Conservation (phyloP, 2,113 vertebrate species). For the Tenrec ecaudatus region DNA sequence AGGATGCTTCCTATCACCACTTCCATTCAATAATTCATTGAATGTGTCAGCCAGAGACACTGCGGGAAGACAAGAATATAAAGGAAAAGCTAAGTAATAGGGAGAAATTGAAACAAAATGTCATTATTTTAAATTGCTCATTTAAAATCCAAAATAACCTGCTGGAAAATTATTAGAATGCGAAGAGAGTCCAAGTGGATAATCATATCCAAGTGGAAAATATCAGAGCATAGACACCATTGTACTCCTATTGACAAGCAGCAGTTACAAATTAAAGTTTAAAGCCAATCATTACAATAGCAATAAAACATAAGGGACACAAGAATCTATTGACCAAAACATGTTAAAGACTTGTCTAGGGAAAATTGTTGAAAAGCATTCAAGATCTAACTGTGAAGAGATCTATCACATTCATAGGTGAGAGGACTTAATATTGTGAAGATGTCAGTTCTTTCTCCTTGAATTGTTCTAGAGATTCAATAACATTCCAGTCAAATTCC, state of each 20-base stretch:
- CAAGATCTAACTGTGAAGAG: neutral
- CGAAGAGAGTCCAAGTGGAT: neutral
- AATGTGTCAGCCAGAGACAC: neutral
- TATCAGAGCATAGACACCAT: neutral
- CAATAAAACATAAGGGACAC: neutral
- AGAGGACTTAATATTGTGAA: neutral
- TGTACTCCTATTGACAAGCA: neutral
- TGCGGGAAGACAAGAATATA: neutral
- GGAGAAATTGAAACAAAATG: neutral
- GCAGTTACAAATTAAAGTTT: conserved; percentile 5
- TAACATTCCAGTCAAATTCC: conserved; percentile 12
- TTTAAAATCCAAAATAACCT: neutral
- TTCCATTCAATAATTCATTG: neutral
- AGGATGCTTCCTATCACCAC: neutral
- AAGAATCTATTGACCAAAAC: conserved; percentile 13
- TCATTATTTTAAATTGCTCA: neutral
- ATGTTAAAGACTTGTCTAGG: neutral
- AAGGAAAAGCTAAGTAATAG: neutral
- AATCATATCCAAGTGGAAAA: neutral
- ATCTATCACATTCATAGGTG: neutral
- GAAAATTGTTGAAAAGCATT: conserved; percentile 37
- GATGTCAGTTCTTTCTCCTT: neutral
- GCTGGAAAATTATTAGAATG: neutral
- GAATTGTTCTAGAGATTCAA: conserved; percentile 14
- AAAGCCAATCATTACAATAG: neutral